Conservation (phyloP, 92 coral and sea anemone species). For the Galaxea fascicularis region DNA sequence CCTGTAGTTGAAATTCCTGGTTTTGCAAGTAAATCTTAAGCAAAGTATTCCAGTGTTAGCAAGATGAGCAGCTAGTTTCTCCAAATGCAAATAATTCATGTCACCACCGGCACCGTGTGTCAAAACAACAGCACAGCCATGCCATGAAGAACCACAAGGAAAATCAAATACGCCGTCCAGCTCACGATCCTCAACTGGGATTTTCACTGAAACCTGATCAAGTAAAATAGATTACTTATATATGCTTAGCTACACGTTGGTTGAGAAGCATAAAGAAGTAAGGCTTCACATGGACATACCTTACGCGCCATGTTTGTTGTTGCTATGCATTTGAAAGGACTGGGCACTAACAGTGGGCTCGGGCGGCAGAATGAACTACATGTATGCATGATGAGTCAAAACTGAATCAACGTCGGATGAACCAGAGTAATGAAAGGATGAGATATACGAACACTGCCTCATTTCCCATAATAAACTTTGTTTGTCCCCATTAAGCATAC, state of each 20-base stretch:
- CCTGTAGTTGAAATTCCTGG: slow-evolving; percentile 94
- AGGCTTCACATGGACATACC: not conserved
- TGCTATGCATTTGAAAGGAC: slow-evolving; percentile 38
- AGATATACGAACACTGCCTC: too few relatives aligned
- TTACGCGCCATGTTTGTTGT: slow-evolving; percentile 44
- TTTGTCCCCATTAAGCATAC: too few relatives aligned
- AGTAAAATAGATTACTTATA: not conserved
- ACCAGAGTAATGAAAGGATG: too few relatives aligned
- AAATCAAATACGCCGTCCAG: slow-evolving; percentile 83
- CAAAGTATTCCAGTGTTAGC: slow-evolving; percentile 91
- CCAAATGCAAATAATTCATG: slow-evolving; percentile 84
- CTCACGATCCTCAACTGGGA: slow-evolving; percentile 90
- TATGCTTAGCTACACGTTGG: not conserved
- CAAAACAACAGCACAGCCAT: slow-evolving; percentile 85
- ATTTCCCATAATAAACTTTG: too few relatives aligned
- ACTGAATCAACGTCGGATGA: too few relatives aligned
- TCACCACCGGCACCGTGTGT: slow-evolving; percentile 98
- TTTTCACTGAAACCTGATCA: slow-evolving; percentile 71
- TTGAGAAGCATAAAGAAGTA: not conserved
- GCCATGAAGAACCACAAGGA: slow-evolving; percentile 90
- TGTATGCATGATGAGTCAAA: too few relatives aligned
- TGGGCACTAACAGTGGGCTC: not conserved
- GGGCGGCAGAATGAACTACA: too few relatives aligned
- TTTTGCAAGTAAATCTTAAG: slow-evolving; percentile 92
- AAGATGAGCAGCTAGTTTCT: slow-evolving; percentile 80